Evolutionary conservation across 2,888 invertebrate species (phyloP), one percentile per base, ranked within the genome.

Genomic region (Spodoptera picta): DNA sequence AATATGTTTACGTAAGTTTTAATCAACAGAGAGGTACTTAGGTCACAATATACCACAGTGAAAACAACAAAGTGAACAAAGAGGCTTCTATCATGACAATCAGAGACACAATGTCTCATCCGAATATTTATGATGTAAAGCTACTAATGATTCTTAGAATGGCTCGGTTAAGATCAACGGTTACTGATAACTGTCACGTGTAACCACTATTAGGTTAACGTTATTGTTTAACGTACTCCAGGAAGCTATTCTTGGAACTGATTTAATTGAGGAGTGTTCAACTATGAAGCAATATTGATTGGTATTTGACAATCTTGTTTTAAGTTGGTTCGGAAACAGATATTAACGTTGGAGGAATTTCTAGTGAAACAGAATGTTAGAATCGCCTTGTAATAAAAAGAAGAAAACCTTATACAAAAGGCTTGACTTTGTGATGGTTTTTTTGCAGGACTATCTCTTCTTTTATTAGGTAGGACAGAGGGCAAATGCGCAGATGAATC

Each of bases 81-180:
- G 69, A 52, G 52, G 52, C 45, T 69, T 48, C 52, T 60, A 68
- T 73, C 52, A 52, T 41, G 47, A 60, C 36, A 51, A 69, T 69
- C 58, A 41, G 42, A 19, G 51, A 36, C 43, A 53, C 68, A 67
- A 54, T 73, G 59, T 48, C 50, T 52, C 52, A 67, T 54, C 57
- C 9, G 48, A 57, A 69, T 65, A 68, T 54, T 46, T 51, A 55
- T 53, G 31, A 66, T 53, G 23, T 43, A 42, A 12, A 45, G 24
- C 31, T 62, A 48, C 67, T 56, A 68, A 70, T 43, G 64, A 52
- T 68, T 53, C 64, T 56, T 5, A 24, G 70, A 68, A 70, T 64
- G 19, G n/a, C 27, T 56, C 11, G 11, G 31, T 47, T 19, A 54
- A 69, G 65, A 69, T 70, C 36, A 46, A 10, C 23, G 23, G 52